Evolutionary conservation across 2,797 vertebrate genomes (phyloP).

Genomic region (Microcaecilia unicolor): DNA sequence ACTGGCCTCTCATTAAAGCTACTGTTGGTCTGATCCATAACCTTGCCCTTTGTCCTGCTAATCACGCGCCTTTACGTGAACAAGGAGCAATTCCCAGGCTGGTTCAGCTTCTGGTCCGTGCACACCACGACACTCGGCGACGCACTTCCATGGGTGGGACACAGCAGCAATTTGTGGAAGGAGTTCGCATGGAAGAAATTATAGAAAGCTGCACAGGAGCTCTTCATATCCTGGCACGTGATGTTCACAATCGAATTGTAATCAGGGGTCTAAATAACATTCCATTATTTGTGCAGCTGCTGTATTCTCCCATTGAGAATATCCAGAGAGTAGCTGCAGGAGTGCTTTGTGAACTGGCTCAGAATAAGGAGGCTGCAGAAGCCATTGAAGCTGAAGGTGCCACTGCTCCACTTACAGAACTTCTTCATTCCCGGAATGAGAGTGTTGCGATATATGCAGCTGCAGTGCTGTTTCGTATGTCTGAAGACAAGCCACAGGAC

Average conservation of each 20-base stretch:
- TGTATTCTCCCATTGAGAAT: slow-evolving; percentile 97
- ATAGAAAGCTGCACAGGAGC: slow-evolving; percentile 97
- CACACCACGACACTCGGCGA: slow-evolving; percentile 94
- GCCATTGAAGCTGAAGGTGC: slow-evolving; percentile 96
- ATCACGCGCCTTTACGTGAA: slow-evolving; percentile 90
- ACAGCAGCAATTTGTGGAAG: slow-evolving; percentile 98
- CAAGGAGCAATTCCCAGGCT: slow-evolving; percentile 94
- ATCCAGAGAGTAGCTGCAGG: slow-evolving; percentile 97
- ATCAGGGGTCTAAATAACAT: slow-evolving; percentile 97
- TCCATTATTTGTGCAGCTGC: slow-evolving; percentile 88
- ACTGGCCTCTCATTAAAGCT: slow-evolving; percentile 98
- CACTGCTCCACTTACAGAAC: slow-evolving; percentile 89
- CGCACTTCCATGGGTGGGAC: slow-evolving; percentile 97
- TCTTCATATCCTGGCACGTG: slow-evolving; percentile 95
- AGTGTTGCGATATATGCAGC: slow-evolving; percentile 96
- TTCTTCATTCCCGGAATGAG: slow-evolving; percentile 94
- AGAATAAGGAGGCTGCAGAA: slow-evolving; percentile 96
- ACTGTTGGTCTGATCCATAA: slow-evolving; percentile 96
- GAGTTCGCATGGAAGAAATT: slow-evolving; percentile 97
- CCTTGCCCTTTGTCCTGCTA: slow-evolving; percentile 92
- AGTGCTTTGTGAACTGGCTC: slow-evolving; percentile 94
- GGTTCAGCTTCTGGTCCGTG: slow-evolving; percentile 91
- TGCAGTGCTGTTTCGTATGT: slow-evolving; percentile 97
- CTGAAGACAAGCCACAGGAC: slow-evolving; percentile 98
- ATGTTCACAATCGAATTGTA: slow-evolving; percentile 95